These are phyloP conservation scores for Montifringilla adamsi DNA, from an alignment of 2,113 vertebrate species.

Conservation along the genomic window DNA sequence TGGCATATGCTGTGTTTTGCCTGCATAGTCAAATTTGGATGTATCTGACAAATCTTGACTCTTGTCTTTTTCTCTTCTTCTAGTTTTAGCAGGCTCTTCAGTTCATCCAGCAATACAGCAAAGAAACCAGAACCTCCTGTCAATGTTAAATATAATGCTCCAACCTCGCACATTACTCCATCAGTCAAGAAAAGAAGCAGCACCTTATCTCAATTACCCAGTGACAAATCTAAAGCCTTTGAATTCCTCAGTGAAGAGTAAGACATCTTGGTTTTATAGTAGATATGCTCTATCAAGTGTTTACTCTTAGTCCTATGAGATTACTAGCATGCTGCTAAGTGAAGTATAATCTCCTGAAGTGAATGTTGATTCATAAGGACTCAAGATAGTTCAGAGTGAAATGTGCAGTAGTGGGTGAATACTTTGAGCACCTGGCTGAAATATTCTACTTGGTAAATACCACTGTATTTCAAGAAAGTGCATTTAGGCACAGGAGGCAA, in stretches of 20 bases:
- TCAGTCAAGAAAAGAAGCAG: conserved; percentile 95
- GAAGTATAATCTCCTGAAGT: not conserved
- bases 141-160: conserved; percentile 96
- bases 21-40: not conserved
- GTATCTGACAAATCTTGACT: not conserved
- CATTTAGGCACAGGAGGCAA: not conserved
- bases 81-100: conserved; percentile 98
- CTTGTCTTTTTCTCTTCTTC: not conserved
- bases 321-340: not conserved
- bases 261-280: conserved; percentile 56
- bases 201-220: conserved; percentile 91
- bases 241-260: conserved; percentile 99
- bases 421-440: not conserved
- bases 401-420: not conserved
- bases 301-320: not conserved
- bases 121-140: conserved; percentile 94
- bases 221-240: conserved; percentile 96
- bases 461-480: not conserved
- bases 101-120: conserved; percentile 85
- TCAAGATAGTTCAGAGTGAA: not conserved
- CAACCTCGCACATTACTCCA: conserved; percentile 92
- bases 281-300: not conserved
- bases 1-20: not conserved
- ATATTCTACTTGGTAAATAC: not conserved
- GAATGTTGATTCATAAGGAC: not conserved